Conservation (phyloP, 2,113 vertebrate genomes). For the Nyctereutes procyonoides region DNA sequence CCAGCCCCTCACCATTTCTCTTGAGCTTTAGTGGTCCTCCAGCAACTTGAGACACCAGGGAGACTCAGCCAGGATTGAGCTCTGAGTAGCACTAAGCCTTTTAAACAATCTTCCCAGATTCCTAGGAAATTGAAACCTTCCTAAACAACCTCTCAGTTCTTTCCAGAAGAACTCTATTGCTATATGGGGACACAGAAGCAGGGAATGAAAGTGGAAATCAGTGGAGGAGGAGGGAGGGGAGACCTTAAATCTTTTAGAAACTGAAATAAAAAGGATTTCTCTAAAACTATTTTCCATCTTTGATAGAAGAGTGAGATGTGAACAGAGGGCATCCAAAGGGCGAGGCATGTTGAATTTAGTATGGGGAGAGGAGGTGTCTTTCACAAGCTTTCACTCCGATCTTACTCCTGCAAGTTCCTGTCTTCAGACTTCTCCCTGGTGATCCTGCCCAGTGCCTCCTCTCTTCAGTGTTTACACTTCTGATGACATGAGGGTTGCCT, state of each 20-base stretch:
- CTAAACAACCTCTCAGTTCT: background rate
- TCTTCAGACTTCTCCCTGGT: background rate
- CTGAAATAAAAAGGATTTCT: background rate
- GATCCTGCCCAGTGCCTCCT: background rate
- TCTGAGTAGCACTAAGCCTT: background rate
- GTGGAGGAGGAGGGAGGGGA: background rate
- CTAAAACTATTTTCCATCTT: constrained; percentile 12
- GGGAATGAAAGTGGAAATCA: background rate
- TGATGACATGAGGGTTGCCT: background rate
- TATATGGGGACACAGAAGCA: background rate
- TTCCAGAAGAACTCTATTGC: background rate
- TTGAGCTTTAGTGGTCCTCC: background rate
- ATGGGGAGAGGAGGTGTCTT: background rate
- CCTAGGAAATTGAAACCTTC: background rate
- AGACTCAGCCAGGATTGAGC: background rate
- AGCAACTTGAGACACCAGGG: background rate
- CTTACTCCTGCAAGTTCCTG: background rate
- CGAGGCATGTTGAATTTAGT: background rate
- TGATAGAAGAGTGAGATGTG: background rate
- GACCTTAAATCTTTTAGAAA: background rate
- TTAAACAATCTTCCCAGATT: background rate
- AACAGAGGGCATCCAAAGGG: background rate
- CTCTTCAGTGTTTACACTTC: background rate
- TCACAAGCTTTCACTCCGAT: background rate
- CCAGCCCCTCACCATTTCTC: background rate